Evolutionary conservation across 2,888 invertebrate species (phyloP), one percentile per base, ranked within the genome.

Genomic region (Pterostichus niger): DNA sequence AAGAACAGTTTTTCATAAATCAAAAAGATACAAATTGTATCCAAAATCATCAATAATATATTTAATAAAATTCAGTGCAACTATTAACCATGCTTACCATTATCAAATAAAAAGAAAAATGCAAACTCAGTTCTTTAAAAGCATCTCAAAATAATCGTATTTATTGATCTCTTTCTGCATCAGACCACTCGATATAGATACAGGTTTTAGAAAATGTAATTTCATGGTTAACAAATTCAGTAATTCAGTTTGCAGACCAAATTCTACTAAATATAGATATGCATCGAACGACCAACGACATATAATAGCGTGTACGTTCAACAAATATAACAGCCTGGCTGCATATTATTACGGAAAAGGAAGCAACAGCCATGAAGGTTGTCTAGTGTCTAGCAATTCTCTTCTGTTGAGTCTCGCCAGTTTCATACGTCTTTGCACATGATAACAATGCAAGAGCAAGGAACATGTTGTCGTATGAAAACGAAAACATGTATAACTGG

Each of bases 181-280:
- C n/a, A n/a, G n/a, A 17, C 17, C 56, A 9, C 6, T 17, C 17
- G 56, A 56, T 17, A 17, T 9, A 9, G 6, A 17, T 56, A 3
- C 4, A 35, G 24, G 56, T 17, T 56, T 56, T 56, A 56, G 9
- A 17, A 17, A 56, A 56, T 31, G 15, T 56, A 56, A 56, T 56
- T 56, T 56, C 31, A 56, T 56, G 56, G 24, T 24, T 56, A 56
- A 59, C 31, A 59, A 59, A 31, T 59, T 59, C 11, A 31, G 31
- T 59, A 59, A 59, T 59, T 59, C 24, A 59, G 24, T 59, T 59
- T 56, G 54, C 15, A 17, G 54, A 13, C 17, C 9, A 6, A 17
- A 56, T 31, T 10, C 24, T 15, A 24, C 59, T 59, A 59, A 59
- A 59, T 59, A 59, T 59, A 59, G 59, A 10, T 59, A 9, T 31